Base-by-base conservation (phyloP, 1,140 invertebrate species). In the Cataglyphis hispanica region DNA sequence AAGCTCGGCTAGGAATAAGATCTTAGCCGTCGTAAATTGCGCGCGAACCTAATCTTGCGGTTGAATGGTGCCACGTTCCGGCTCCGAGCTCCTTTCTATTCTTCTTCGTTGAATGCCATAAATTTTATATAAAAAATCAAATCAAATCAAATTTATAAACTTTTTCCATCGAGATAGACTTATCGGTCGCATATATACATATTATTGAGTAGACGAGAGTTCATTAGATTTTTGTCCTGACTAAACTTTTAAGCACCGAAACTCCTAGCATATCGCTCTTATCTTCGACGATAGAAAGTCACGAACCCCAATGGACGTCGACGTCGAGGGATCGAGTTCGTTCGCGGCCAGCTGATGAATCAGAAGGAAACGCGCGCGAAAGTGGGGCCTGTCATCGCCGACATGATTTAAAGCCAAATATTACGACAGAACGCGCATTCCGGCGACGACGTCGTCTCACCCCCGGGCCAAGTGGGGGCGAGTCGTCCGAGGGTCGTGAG, bases 341-440 rank as follows among this genome's bases (percentile, higher is more conserved):
- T 70, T 81, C 10, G 64, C 43, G 43, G 46, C 43, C 16, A 7
- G n/a, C 43, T 43, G 43, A 92, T 90, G 90, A 92, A 90, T 92
- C 86, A 90, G 74, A 90, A 92, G 92, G 64, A 77, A 92, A 50
- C 46, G 46, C 92, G 93, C 87, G 90, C 91, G 89, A 87, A 91
- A 83, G 56, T 67, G 87, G 88, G 90, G 90, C 87, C 93, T 93
- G 94, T 94, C 94, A 94, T 89, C 93, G 91, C 85, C 85, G 92
- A 94, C 94, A 95, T 95, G 95, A 95, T 95, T 95, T 95, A 95
- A 95, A 95, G 95, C 94, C 94, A 95, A 95, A 95, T 95, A 95
- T 95, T 95, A 94, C 94, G 93, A 94, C 94, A 95, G 92, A 93
- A 90, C 88, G 77, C 91, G 90, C 94, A 95, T 95, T 95, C 94